Evolutionary conservation across 2,797 vertebrate genomes (phyloP), one percentile per base, ranked within the genome.

Genomic region (Mareca penelope): DNA sequence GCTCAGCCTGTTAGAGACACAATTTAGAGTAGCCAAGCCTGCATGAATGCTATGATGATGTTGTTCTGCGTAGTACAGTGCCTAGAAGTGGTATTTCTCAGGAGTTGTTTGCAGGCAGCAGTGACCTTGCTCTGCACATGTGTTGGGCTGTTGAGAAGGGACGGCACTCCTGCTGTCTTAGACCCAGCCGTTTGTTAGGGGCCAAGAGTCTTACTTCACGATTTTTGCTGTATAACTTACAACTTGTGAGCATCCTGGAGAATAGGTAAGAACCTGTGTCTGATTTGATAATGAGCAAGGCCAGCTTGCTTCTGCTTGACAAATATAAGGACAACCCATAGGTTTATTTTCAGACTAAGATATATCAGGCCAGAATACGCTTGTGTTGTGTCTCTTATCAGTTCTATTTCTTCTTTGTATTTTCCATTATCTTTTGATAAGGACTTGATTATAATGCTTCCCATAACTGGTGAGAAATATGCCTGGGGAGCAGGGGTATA

Each of bases 101-200:
- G 29, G 48, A 72, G 7, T 10, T 53, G 31, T 56, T 24, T 50
- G 31, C 39, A 76, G 77, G 19, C 15, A 64, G 35, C 31, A 46
- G 8, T 28, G 15, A 10, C 24, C 7, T 57, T 63, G 35, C 6
- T 70, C 15, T 88, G 29, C 10, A 15, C 31, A 2, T 2, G 1
- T 7, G 13, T 35, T 29, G 48, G 50, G 10, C 33, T 73, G 7
- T 8, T 63, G 17, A 13, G 12, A 53, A 55, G 31, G 13, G 14
- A 10, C 1, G 0, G 37, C 17, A 1, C 18, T 1, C 0, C 15
- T 48, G 3, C 4, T 33, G 18, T 12, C 14, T 39, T 15, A 52
- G 12, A 39, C n/a, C 76, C 11, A 15, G 40, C 12, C 28, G 4
- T 22, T 6, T 24, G 21, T 15, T 89, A 40, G 21, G 24, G 29